These are phyloP conservation scores for Myanophis thanlyinensis DNA, from an alignment of 2,113 vertebrate species.

Conservation along the genomic window DNA sequence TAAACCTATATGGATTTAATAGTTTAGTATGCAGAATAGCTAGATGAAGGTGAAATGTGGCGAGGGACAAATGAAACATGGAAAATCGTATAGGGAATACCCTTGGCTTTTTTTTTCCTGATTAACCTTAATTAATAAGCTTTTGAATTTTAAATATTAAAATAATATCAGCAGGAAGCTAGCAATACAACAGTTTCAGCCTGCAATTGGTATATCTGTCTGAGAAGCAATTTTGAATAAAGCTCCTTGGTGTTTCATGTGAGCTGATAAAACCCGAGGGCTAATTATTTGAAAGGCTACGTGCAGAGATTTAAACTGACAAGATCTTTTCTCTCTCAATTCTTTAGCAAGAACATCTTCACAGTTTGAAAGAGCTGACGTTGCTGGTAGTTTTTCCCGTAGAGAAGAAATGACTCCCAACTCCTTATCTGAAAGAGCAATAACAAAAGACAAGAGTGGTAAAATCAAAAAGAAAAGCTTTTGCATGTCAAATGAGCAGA, in stretches of 20 bases:
- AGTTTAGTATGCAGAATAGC: neutral
- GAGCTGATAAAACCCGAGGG: neutral
- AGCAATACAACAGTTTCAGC: neutral
- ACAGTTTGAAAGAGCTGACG: neutral
- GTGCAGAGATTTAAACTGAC: neutral
- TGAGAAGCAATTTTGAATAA: neutral
- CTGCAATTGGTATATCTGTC: neutral
- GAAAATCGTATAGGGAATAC: neutral
- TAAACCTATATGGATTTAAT: neutral
- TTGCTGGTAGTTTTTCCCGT: neutral
- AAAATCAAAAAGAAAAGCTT: neutral
- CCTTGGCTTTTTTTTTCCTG: neutral
- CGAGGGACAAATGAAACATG: neutral
- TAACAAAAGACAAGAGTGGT: conserved; percentile 6
- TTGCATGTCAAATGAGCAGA: neutral
- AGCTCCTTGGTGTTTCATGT: neutral
- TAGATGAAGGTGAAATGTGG: neutral
- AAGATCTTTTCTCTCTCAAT: conserved; percentile 21
- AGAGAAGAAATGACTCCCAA: conserved; percentile 13
- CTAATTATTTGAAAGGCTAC: neutral
- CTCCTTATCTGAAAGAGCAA: conserved; percentile 11
- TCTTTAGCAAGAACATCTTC: conserved; percentile 29
- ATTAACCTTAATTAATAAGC: neutral
- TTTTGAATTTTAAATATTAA: neutral
- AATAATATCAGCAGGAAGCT: neutral